These are phyloP conservation scores for Spilosoma lubricipeda DNA, from an alignment of 2,888 invertebrate species.

Conservation along the genomic window DNA sequence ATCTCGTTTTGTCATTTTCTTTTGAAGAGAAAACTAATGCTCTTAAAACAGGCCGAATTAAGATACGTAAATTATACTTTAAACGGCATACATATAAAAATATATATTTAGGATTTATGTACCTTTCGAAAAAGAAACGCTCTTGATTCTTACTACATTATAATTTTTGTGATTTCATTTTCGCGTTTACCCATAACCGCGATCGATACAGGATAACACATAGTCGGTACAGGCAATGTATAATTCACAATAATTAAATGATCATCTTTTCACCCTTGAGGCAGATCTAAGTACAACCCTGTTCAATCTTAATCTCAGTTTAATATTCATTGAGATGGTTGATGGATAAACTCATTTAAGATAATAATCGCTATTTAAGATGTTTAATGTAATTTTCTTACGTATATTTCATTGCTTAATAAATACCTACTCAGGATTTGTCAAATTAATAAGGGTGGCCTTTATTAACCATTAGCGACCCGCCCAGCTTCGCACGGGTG, in stretches of 20 bases:
- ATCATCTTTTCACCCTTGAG: not conserved
- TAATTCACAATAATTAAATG: not conserved
- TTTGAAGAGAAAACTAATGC: not conserved
- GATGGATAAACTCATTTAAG: slow-evolving; percentile 24
- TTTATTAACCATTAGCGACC: not conserved
- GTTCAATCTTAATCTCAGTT: slow-evolving; percentile 17
- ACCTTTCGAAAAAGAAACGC: not conserved
- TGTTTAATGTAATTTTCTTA: too few relatives aligned
- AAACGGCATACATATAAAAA: not conserved
- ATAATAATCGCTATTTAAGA: too few relatives aligned
- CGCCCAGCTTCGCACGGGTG: too few relatives aligned
- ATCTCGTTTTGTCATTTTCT: not conserved
- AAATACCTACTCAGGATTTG: not conserved
- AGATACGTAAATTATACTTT: not conserved
- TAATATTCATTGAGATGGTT: slow-evolving; percentile 27
- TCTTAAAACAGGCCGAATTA: not conserved
- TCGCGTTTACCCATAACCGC: too few relatives aligned
- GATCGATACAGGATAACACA: not conserved
- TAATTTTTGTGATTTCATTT: too few relatives aligned
- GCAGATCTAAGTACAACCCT: slow-evolving; percentile 13
- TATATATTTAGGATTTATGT: not conserved
- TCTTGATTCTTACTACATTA: not conserved
- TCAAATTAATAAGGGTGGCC: not conserved
- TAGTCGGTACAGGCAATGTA: not conserved
- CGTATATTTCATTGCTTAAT: too few relatives aligned